Base-by-base conservation (phyloP, 2,797 vertebrate genomes). In the Protosalanx chinensis region DNA sequence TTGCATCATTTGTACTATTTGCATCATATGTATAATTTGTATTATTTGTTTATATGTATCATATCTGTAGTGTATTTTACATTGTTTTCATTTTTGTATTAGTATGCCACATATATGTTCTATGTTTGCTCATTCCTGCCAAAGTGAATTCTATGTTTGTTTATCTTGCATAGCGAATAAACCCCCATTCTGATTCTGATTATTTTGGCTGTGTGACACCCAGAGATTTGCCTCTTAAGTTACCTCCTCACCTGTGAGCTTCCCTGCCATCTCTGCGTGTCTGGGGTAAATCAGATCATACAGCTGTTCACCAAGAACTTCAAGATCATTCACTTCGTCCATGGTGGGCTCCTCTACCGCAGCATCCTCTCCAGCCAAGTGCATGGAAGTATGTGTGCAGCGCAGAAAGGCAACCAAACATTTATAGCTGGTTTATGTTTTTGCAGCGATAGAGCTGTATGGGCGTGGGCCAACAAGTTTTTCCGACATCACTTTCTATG, bases 171-270 rank as follows among this genome's bases (percentile, higher is more conserved):
- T 27, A 27, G 23, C 23, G 23, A 27, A 27, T 27, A 27, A 27
- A 27, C 23, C 23, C 23, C 23, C 23, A 27, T 27, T 27, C 1
- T 27, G 23, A 27, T 27, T 27, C 23, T 27, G 23, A 58, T 58
- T n/a, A 4, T 58, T 58, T 58, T 58, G 18, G 57, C 57, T 12
- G 27, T 59, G 18, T 56, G 51, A 6, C 51, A n/a, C n/a, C 51
- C 51, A 56, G 51, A 56, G 16, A n/a, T 56, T 56, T 5, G 15
- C 10, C 8, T 46, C 41, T 4, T 16, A 1, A n/a, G 51, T 16
- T 16, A 16, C 51, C 51, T 53, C 20, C 37, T 84, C 70, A 93
- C 93, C 93, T 85, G 93, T 94, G 68, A 94, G 89, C 86, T 93
- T 93, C 0, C 89, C 91, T 76, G 92, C 89, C 66, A 80, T 61